Conservation (phyloP, 2,797 vertebrate species). For the Lepus townsendii region DNA sequence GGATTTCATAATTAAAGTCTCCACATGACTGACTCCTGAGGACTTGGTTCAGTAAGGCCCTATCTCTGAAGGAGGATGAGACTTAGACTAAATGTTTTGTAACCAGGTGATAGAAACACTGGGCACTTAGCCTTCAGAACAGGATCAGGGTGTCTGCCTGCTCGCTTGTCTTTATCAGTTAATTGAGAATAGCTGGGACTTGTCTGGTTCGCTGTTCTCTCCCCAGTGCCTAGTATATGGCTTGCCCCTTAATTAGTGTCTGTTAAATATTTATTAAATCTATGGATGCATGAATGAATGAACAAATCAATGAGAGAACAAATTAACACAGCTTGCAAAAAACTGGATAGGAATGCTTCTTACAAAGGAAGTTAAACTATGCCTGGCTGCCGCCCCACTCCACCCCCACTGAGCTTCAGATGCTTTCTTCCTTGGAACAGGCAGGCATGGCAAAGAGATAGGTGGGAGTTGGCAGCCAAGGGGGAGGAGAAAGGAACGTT, state of each 20-base stretch:
- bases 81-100: conserved; percentile 21
- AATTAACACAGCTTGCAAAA: conserved; percentile 36
- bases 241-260: background rate
- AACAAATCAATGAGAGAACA: background rate
- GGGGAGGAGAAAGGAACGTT: background rate
- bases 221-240: background rate
- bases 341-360: background rate
- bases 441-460: background rate
- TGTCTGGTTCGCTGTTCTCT: background rate
- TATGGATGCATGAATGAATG: conserved; percentile 28
- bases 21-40: conserved; percentile 4
- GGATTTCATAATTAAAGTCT: background rate
- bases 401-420: background rate
- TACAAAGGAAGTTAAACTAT: conserved; percentile 24
- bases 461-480: background rate
- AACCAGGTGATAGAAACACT: background rate
- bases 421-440: conserved; percentile 41
- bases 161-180: conserved; percentile 18
- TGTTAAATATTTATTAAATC: conserved; percentile 24
- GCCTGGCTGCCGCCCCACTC: background rate
- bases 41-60: background rate
- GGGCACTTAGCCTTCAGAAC: background rate
- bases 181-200: background rate
- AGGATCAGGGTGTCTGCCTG: background rate
- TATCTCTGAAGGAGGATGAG: background rate